phyloP scores from a whole-genome alignment of 2,888 invertebrate species.

The Xanthorhoe designata region DNA sequence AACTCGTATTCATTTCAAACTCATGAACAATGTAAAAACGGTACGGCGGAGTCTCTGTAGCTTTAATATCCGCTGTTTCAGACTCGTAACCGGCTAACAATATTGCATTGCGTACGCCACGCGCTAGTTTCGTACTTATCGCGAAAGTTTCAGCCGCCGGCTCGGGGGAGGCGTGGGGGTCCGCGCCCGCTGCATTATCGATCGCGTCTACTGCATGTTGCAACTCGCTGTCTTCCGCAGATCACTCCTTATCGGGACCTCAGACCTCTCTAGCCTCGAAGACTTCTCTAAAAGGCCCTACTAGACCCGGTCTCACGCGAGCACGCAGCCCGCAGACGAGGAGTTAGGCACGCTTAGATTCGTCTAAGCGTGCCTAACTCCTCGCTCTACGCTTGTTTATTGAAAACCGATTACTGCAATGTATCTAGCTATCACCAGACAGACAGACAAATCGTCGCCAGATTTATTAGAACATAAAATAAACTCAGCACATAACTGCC shows the following conservation, averaged over 20 bases:
- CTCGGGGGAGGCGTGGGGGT: constrained; percentile 47
- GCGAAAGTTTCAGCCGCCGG: constrained; percentile 82
- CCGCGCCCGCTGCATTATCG: constrained; percentile 76
- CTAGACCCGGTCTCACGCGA: constrained; percentile 61
- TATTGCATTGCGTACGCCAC: constrained; percentile 85
- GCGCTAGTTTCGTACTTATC: constrained; percentile 85
- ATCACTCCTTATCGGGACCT: constrained; percentile 81
- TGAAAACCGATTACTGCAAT: constrained; percentile 61
- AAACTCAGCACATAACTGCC: constrained; percentile 34
- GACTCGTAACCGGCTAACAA: constrained; percentile 84
- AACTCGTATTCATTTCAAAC: constrained; percentile 75
- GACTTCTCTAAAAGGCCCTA: constrained; percentile 70
- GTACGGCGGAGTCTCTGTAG: constrained; percentile 71
- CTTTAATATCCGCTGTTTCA: constrained; percentile 84
- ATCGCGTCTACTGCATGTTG: constrained; percentile 82
- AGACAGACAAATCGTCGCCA: constrained; percentile 44
- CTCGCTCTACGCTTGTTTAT: constrained; percentile 65
- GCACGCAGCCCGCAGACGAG: constrained; percentile 60
- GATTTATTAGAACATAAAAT: constrained; percentile 55
- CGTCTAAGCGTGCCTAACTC: constrained; percentile 58
- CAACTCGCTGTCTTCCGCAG: constrained; percentile 82
- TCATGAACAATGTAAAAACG: constrained; percentile 77
- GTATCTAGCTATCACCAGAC: constrained; percentile 38
- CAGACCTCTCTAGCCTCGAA: constrained; percentile 55
- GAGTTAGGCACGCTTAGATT: too few species aligned